Conservation (phyloP, 2,888 invertebrate genomes). For the Leuctra nigra region DNA sequence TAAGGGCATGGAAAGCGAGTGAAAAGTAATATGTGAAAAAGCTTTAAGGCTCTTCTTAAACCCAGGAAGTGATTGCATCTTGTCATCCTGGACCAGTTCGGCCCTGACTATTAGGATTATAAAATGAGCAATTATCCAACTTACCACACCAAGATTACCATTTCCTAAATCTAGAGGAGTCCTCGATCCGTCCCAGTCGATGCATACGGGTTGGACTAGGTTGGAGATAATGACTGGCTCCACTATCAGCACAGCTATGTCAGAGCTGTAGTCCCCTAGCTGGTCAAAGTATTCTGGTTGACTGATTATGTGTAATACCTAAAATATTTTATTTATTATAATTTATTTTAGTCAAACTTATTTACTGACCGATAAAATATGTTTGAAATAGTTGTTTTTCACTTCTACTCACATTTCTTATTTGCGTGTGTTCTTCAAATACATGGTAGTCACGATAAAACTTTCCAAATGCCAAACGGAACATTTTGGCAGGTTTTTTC, state of each 20-base stretch:
- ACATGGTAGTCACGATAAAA: slow-evolving; percentile 36
- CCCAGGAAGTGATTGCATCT: no score
- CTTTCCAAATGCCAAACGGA: slow-evolving; percentile 39
- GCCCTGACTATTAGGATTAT: neutral
- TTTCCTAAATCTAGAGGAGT: slow-evolving; percentile 28
- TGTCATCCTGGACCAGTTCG: no score
- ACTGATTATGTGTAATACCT: slow-evolving; percentile 41
- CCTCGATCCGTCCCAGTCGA: slow-evolving; percentile 37
- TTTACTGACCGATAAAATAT: neutral
- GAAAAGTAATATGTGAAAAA: no score
- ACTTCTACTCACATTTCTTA: slow-evolving; percentile 22
- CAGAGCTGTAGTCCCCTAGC: slow-evolving; percentile 48
- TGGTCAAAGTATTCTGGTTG: slow-evolving; percentile 45
- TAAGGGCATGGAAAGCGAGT: no score
- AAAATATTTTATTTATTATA: slow-evolving; percentile 18
- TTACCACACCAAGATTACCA: slow-evolving; percentile 30
- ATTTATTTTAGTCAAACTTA: no score
- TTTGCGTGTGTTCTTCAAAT: slow-evolving; percentile 28
- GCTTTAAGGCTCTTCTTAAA: no score
- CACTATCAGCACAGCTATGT: slow-evolving; percentile 47
- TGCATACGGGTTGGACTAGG: slow-evolving; percentile 46
- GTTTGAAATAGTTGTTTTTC: neutral
- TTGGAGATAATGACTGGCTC: slow-evolving; percentile 40
- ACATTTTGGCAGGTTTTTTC: slow-evolving; percentile 35
- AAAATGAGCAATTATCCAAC: no score